Evolutionary conservation across 92 coral and sea anemone species (phyloP).

Genomic region (Porites evermanni): DNA sequence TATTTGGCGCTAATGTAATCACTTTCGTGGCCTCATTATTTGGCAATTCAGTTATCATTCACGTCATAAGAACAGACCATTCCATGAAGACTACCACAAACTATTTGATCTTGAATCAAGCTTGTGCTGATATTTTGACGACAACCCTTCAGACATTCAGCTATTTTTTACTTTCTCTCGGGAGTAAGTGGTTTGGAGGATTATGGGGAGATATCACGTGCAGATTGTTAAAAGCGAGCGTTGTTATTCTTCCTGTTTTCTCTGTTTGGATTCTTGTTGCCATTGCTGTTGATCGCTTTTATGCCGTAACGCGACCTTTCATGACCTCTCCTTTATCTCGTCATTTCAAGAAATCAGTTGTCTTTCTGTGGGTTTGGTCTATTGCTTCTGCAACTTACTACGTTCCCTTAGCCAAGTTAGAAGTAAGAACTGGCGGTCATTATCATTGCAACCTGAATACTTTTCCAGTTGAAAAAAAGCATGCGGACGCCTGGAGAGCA

Average conservation of each 20-base stretch:
- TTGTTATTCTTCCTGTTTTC: background rate
- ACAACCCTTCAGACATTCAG: background rate
- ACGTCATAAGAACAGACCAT: background rate
- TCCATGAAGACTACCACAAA: background rate
- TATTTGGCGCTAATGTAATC: background rate
- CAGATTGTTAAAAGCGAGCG: background rate
- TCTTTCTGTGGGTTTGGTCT: background rate
- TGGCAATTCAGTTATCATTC: slow-evolving; percentile 23
- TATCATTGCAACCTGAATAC: too few relatives aligned
- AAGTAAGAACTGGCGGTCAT: too few relatives aligned
- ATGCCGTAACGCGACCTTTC: slow-evolving; percentile 9
- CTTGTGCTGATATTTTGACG: slow-evolving; percentile 4
- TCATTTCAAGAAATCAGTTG: slow-evolving; percentile 7
- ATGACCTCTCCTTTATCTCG: background rate
- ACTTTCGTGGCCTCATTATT: slow-evolving; percentile 10
- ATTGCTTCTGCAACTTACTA: background rate
- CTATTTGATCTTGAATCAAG: slow-evolving; percentile 24
- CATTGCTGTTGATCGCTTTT: slow-evolving; percentile 27
- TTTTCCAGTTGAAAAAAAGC: too few relatives aligned
- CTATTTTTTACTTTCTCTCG: background rate
- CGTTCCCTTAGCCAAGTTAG: too few relatives aligned
- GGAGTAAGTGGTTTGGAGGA: background rate
- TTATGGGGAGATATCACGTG: background rate
- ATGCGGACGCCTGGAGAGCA: too few relatives aligned
- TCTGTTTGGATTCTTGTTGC: slow-evolving; percentile 17